Base-by-base conservation (phyloP, 2,113 vertebrate genomes). In the Piaya cayana region DNA sequence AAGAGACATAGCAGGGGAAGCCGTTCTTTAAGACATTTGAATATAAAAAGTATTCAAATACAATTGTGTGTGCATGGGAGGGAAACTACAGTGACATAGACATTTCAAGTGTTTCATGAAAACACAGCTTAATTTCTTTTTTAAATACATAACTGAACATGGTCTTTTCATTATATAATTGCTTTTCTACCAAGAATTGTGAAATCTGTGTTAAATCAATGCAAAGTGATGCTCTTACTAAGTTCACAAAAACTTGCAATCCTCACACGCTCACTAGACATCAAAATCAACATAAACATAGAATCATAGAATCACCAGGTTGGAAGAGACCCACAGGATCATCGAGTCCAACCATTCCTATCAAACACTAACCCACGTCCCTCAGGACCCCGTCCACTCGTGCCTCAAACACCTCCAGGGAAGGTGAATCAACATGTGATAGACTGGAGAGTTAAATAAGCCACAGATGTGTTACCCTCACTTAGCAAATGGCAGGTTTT, bases 31-130 rank as follows among this genome's bases (percentile, higher is more conserved):
- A 90, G 53, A 27, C 37, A 71, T 13, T 3, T 59, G 8, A 68
- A 52, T 13, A 70, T 0, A 1, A 18, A 23, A 75, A 90, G 16
- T 18, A 64, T 60, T 67, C 29, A 59, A 74, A 70, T 0, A 4
- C 23, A 53, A 27, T 62, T 52, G 4, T 10, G 17, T 47, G 14
- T 9, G 11, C 1, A 1, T 3, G 9, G 19, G 6, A 10, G 11
- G 26, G 32, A 15, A 43, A 62, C 19, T 64, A 22, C 15, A 76
- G 26, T 21, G 26, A 25, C 4, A 21, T 2, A 43, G 3, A 59
- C 10, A 6, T 68, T 85, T 90, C 42, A 58, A 56, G 8, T 19
- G 11, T 47, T 87, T 65, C 25, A 59, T 19, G 15, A 69, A 80
- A 72, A 27, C 22, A 64, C 90, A 84, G 12, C 32, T 49, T n/a